phyloP scores from a whole-genome alignment of 2,113 vertebrate genomes.

The Onychostruthus taczanowskii region DNA sequence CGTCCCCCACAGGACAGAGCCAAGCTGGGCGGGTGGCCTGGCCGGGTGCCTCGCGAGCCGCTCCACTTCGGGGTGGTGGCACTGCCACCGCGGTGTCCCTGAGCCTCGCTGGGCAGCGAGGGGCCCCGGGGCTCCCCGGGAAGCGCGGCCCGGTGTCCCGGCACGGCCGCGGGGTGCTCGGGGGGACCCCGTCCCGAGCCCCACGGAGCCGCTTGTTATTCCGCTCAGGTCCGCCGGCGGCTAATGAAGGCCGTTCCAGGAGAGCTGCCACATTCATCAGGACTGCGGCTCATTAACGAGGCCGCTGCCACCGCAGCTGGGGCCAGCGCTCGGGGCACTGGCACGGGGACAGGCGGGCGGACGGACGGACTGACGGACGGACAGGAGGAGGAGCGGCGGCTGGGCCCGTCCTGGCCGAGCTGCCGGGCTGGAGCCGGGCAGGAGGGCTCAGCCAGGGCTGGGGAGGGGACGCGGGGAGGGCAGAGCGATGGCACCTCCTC shows the following conservation, averaged over 20 bases:
- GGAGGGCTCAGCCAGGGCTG: accelerated
- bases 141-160: not conserved
- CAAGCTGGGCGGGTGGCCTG: accelerated
- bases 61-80: accelerated
- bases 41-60: not conserved
- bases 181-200: not conserved
- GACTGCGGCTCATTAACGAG: not conserved
- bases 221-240: not conserved
- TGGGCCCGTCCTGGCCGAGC: not conserved
- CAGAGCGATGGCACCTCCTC: accelerated
- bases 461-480: not conserved
- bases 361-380: not conserved
- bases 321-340: constrained; percentile 10
- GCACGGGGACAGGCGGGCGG: not conserved
- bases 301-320: constrained; percentile 47
- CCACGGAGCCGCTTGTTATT: constrained; percentile 23
- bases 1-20: accelerated
- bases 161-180: accelerated
- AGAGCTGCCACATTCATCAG: constrained; percentile 54
- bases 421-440: accelerated
- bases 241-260: constrained; percentile 31
- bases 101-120: accelerated
- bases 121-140: not conserved
- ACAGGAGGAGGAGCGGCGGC: not conserved
- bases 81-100: not conserved